Evolutionary conservation across 2,888 invertebrate genomes (phyloP).

Genomic region (Papilio demoleus): DNA sequence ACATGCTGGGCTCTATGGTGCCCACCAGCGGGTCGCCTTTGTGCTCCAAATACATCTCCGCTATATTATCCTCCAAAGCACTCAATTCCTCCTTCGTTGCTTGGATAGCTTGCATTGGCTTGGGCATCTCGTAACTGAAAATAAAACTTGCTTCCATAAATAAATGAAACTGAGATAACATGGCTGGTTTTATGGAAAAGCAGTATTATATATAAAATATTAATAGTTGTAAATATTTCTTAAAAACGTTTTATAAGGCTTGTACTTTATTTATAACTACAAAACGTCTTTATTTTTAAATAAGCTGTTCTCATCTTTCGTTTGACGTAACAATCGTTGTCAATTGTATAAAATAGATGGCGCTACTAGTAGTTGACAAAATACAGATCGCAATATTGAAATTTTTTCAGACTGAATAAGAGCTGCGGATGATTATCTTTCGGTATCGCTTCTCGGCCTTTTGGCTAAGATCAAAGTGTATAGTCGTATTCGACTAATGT

Average conservation of each 20-base stretch:
- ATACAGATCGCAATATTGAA: not conserved
- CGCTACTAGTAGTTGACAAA: not conserved
- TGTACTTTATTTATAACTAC: too few relatives aligned
- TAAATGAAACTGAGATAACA: slow-evolving; percentile 1
- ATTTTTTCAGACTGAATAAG: not conserved
- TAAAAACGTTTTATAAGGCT: too few relatives aligned
- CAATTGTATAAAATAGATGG: not conserved
- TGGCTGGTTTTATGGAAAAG: not conserved
- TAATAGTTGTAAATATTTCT: too few relatives aligned
- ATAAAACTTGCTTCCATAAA: not conserved
- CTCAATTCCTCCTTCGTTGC: slow-evolving; percentile 86
- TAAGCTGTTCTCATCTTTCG: not conserved
- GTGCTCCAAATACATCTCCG: slow-evolving; percentile 93
- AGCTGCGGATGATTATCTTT: not conserved
- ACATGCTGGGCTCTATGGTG: slow-evolving; percentile 98
- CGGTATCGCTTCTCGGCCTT: slow-evolving; percentile 46
- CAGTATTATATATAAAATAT: not conserved
- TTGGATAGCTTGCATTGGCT: slow-evolving; percentile 88
- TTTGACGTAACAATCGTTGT: not conserved
- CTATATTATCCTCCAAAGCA: slow-evolving; percentile 84
- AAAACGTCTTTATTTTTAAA: not conserved
- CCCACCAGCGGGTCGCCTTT: slow-evolving; percentile 97
- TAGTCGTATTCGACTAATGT: too few relatives aligned
- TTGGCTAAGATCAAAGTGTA: slow-evolving; percentile 47
- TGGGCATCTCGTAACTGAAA: slow-evolving; percentile 87